phyloP scores from a whole-genome alignment of 2,113 vertebrate genomes.

The Vimba vimba region DNA sequence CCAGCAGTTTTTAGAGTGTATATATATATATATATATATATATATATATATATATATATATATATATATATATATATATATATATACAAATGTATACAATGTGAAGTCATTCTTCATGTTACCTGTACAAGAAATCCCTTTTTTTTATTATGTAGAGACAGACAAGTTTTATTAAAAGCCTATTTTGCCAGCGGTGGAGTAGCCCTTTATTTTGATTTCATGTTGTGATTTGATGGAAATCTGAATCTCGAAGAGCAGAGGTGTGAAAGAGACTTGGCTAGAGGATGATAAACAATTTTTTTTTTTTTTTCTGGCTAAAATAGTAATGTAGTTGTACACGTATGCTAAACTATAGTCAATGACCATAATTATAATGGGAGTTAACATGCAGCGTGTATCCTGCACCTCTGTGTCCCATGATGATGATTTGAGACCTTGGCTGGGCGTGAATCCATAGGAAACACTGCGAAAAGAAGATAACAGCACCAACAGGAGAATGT shows the following conservation, averaged over 20 bases:
- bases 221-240: not conserved
- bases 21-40: too few species aligned
- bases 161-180: not conserved
- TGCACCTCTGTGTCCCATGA: not conserved
- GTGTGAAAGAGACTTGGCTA: not conserved
- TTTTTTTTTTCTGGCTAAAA: not conserved
- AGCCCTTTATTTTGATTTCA: not conserved
- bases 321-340: not conserved
- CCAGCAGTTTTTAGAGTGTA: too few species aligned
- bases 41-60: too few species aligned
- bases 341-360: not conserved
- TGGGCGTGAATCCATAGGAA: slow-evolving; percentile 80
- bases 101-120: not conserved
- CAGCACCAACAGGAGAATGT: slow-evolving; percentile 54
- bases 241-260: not conserved
- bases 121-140: not conserved
- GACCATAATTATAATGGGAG: not conserved
- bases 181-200: not conserved
- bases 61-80: too few species aligned
- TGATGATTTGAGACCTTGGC: slow-evolving; percentile 38
- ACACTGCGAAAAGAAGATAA: slow-evolving; percentile 80
- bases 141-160: not conserved
- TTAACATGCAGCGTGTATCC: slow-evolving; percentile 8
- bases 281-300: not conserved
- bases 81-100: too few species aligned